Conservation (phyloP, 2,888 invertebrate species). For the Ophion slaviceki region DNA sequence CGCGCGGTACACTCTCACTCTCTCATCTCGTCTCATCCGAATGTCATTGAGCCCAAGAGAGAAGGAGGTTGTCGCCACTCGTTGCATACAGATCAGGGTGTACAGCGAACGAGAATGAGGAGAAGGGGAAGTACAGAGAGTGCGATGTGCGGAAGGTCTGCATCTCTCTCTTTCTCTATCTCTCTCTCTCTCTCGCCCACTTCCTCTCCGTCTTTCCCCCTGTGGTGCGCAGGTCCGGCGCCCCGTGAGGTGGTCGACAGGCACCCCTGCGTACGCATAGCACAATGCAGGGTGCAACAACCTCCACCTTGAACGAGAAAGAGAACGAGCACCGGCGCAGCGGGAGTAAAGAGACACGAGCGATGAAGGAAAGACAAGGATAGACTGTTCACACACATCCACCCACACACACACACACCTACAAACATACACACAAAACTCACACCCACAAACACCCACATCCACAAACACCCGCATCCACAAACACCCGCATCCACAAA, state of each 20-base stretch:
- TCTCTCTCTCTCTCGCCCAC: not conserved
- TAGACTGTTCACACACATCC: slow-evolving; percentile 23
- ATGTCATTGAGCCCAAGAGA: slow-evolving; percentile 67
- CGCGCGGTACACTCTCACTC: no score
- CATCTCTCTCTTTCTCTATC: not conserved
- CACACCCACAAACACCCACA: not conserved
- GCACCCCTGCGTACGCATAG: slow-evolving; percentile 65
- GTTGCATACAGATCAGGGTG: slow-evolving; percentile 65
- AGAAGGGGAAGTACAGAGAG: slow-evolving; percentile 27
- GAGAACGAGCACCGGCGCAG: slow-evolving; percentile 47
- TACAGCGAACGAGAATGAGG: not conserved
- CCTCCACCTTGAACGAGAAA: slow-evolving; percentile 69
- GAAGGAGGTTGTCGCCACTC: slow-evolving; percentile 36
- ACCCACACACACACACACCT: not conserved
- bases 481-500: not conserved
- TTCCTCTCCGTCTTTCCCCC: slow-evolving; percentile 39
- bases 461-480: not conserved
- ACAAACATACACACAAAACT: not conserved
- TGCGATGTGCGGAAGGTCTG: slow-evolving; percentile 41
- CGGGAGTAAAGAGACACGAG: slow-evolving; percentile 45
- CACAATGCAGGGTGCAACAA: slow-evolving; percentile 72
- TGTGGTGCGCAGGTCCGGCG: slow-evolving; percentile 32
- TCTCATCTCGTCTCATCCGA: slow-evolving; percentile 58
- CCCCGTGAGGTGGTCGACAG: slow-evolving; percentile 61
- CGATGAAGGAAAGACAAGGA: slow-evolving; percentile 50